Conservation (phyloP, 2,113 vertebrate species). For the Meles meles region DNA sequence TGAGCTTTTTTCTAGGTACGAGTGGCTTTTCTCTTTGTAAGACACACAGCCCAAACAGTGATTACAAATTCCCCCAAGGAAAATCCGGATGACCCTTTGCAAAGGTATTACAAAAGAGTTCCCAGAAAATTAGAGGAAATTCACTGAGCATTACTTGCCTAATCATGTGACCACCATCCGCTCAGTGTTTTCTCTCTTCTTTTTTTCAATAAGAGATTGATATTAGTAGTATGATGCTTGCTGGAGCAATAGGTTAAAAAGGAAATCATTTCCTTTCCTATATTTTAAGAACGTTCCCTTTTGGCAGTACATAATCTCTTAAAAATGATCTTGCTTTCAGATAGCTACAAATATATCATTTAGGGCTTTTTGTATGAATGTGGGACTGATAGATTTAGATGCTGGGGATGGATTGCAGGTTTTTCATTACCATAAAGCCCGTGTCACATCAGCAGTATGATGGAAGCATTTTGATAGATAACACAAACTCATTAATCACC, state of each 20-base stretch:
- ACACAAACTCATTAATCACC: constrained; percentile 79
- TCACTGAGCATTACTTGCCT: background rate
- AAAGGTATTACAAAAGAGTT: constrained; percentile 45
- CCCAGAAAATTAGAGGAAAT: constrained; percentile 58
- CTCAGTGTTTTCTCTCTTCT: background rate
- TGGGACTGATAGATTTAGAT: constrained; percentile 75
- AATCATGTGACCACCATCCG: background rate
- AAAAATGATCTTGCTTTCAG: constrained; percentile 56
- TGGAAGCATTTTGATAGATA: constrained; percentile 80
- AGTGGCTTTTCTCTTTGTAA: constrained; percentile 19
- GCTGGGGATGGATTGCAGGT: constrained; percentile 49
- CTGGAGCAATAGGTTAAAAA: constrained; percentile 55
- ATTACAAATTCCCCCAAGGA: constrained; percentile 51
- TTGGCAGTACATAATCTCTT: constrained; percentile 60
- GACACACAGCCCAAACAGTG: background rate
- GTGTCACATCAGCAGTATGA: constrained; percentile 49
- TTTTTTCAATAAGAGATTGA: background rate
- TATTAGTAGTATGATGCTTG: constrained; percentile 17
- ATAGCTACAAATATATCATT: constrained; percentile 66
- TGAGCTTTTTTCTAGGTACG: constrained; percentile 60
- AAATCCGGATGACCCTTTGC: constrained; percentile 54
- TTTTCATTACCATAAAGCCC: constrained; percentile 81
- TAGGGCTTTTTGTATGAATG: constrained; percentile 73
- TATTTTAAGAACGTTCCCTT: constrained; percentile 65
- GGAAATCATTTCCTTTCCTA: constrained; percentile 45